Percentiles rank a stretch among this genome's conserved stretches.
phyloP scores from a whole-genome alignment of 2,113 vertebrate species.

The Pantherophis guttatus region DNA sequence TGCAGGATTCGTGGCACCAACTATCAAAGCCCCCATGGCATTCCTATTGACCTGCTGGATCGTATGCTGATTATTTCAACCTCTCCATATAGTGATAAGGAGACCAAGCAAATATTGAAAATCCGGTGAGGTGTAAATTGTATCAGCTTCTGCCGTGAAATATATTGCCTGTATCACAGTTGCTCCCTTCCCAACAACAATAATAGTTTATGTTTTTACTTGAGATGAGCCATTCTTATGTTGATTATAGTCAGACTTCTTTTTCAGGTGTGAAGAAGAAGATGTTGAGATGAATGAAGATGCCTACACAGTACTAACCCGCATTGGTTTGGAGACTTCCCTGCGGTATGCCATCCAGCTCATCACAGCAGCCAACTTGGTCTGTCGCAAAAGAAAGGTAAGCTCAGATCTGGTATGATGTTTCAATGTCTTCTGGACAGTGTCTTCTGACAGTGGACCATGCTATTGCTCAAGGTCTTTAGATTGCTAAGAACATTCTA shows the following conservation, averaged over 20 bases:
- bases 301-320: slow-evolving; percentile 85
- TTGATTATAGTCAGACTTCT: neutral
- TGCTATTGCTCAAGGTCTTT: neutral
- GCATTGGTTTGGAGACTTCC: slow-evolving; percentile 87
- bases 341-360: slow-evolving; percentile 91
- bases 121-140: slow-evolving; percentile 74
- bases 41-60: slow-evolving; percentile 89
- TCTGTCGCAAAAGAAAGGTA: slow-evolving; percentile 89
- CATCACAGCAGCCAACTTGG: slow-evolving; percentile 86
- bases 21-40: slow-evolving; percentile 90
- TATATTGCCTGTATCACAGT: neutral
- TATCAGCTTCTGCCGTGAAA: neutral
- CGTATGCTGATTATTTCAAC: slow-evolving; percentile 89
- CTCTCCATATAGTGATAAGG: slow-evolving; percentile 87
- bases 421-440: neutral
- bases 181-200: neutral
- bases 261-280: slow-evolving; percentile 84
- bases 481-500: neutral
- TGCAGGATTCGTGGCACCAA: slow-evolving; percentile 88
- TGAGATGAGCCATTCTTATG: neutral
- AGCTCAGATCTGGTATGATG: neutral
- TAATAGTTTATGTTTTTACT: neutral
- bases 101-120: slow-evolving; percentile 88
- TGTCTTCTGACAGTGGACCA: neutral
- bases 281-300: slow-evolving; percentile 91